phyloP scores from a whole-genome alignment of 2,113 vertebrate genomes.

The Catharus bicknelli region DNA sequence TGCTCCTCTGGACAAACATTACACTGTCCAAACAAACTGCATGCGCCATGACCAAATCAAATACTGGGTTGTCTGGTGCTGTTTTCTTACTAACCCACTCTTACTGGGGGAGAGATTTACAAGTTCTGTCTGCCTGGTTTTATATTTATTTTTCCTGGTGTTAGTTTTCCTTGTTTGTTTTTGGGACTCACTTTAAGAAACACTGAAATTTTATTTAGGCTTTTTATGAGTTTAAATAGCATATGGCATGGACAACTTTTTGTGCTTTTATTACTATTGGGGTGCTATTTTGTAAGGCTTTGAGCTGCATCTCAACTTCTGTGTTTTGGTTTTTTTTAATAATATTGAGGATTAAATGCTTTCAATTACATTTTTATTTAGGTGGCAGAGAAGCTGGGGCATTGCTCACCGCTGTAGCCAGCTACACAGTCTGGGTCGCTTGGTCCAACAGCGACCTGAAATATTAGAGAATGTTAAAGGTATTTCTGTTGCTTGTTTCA shows the following conservation, averaged over 20 bases:
- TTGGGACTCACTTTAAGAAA: background rate
- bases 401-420: slow-evolving; percentile 89
- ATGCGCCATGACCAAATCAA: background rate
- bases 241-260: background rate
- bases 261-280: background rate
- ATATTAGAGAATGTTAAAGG: slow-evolving; percentile 85
- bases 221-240: background rate
- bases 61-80: background rate
- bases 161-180: background rate
- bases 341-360: background rate
- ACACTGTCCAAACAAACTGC: background rate
- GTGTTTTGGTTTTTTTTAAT: background rate
- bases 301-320: background rate
- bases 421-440: slow-evolving; percentile 89
- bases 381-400: slow-evolving; percentile 97
- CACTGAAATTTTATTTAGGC: background rate
- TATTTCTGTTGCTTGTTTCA: slow-evolving; percentile 48
- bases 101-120: background rate
- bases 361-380: slow-evolving; percentile 56
- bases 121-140: background rate
- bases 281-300: background rate
- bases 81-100: background rate
- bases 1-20: background rate
- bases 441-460: slow-evolving; percentile 87
- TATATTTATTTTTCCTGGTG: background rate